These are phyloP conservation scores for Psammodynastes pulverulentus DNA, from an alignment of 2,113 vertebrate genomes.

Conservation along the genomic window DNA sequence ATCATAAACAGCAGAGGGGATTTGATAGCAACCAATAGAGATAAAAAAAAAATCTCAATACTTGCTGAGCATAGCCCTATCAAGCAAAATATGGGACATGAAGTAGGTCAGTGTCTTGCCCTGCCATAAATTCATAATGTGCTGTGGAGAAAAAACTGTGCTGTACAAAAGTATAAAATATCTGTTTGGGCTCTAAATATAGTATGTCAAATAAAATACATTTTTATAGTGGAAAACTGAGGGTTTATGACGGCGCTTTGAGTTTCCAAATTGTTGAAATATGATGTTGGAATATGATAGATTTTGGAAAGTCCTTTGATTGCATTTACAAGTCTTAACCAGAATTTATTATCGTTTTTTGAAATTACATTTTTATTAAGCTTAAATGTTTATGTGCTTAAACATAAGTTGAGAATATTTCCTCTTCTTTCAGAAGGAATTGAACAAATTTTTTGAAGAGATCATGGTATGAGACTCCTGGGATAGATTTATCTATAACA, in stretches of 20 bases:
- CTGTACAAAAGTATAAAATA: background rate
- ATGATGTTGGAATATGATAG: background rate
- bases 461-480: background rate
- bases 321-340: background rate
- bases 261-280: background rate
- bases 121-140: background rate
- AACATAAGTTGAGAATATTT: background rate
- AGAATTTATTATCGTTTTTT: background rate
- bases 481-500: constrained; percentile 35
- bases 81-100: background rate
- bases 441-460: background rate
- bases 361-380: background rate
- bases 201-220: background rate
- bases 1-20: background rate
- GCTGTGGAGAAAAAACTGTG: background rate
- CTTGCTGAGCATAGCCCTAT: background rate
- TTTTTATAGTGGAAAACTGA: background rate
- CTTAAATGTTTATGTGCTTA: background rate
- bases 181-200: background rate
- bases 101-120: background rate
- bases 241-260: background rate
- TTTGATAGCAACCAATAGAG: background rate
- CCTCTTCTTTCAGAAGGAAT: background rate
- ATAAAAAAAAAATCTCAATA: background rate
- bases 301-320: background rate